Evolutionary conservation across 2,797 vertebrate genomes (phyloP).

Genomic region (Cynopterus sphinx): DNA sequence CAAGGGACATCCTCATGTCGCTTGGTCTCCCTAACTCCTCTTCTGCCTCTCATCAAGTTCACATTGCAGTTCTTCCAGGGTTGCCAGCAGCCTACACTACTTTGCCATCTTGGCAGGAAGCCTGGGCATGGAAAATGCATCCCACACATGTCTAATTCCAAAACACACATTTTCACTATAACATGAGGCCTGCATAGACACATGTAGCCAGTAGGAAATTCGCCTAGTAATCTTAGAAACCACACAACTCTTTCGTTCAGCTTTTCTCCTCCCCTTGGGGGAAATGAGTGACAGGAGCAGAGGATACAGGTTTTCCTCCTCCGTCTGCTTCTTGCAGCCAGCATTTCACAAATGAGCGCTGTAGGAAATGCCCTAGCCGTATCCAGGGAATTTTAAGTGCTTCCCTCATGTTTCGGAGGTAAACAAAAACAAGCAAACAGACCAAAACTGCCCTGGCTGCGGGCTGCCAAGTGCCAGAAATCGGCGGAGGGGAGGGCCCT

Average conservation of each 20-base stretch:
- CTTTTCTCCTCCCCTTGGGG: neutral
- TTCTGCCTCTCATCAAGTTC: neutral
- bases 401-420: conserved; percentile 2
- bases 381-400: conserved; percentile 34
- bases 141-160: neutral
- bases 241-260: neutral
- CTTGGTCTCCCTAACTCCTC: neutral
- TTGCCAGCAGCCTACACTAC: neutral
- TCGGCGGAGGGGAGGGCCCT: neutral
- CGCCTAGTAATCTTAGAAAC: conserved; percentile 2
- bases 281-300: neutral
- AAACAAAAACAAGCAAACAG: neutral
- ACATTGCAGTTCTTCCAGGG: neutral
- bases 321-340: conserved; percentile 42
- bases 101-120: neutral
- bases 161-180: neutral
- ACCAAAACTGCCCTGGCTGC: conserved; percentile 32
- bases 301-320: neutral
- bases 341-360: conserved; percentile 47
- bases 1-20: neutral
- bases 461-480: neutral
- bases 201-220: neutral
- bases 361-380: conserved; percentile 47
- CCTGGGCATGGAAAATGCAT: neutral
- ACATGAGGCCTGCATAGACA: neutral